Percentiles rank a stretch among this genome's conserved stretches.
phyloP scores from a whole-genome alignment of 2,797 vertebrate species.

The Lophotriccus pileatus region DNA sequence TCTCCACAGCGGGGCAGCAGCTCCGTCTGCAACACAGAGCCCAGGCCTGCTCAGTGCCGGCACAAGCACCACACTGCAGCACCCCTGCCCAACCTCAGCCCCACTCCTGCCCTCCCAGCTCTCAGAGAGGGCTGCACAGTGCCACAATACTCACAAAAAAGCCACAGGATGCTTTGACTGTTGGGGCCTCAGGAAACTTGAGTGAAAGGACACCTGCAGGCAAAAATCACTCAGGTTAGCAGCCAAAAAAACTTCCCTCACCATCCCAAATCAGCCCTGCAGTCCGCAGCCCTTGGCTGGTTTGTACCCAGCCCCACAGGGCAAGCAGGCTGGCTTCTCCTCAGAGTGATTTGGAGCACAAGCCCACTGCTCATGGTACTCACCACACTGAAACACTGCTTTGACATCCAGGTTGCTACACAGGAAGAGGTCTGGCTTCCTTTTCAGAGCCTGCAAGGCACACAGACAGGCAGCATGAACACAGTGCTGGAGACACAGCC shows the following conservation, averaged over 20 bases:
- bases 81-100: not conserved
- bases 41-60: not conserved
- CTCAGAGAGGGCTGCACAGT: fast-evolving
- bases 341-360: fast-evolving
- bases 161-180: constrained; percentile 94
- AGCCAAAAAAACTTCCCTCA: not conserved
- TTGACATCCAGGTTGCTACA: constrained; percentile 95
- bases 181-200: constrained; percentile 97
- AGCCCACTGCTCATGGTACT: constrained; percentile 59
- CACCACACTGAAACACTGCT: constrained; percentile 98
- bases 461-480: constrained; percentile 74
- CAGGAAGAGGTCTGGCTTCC: constrained; percentile 97
- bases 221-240: constrained; percentile 38
- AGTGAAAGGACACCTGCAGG: constrained; percentile 90
- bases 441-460: constrained; percentile 95
- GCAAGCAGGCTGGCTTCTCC: not conserved
- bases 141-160: constrained; percentile 89
- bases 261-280: not conserved
- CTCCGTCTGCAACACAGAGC: constrained; percentile 84
- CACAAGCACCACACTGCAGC: not conserved
- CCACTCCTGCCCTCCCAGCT: not conserved
- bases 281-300: not conserved
- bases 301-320: not conserved
- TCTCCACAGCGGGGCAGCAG: constrained; percentile 92
- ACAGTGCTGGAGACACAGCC: constrained; percentile 1